Evolutionary conservation across 2,888 invertebrate species (phyloP).

Genomic region (Drosophila suboccidentalis): DNA sequence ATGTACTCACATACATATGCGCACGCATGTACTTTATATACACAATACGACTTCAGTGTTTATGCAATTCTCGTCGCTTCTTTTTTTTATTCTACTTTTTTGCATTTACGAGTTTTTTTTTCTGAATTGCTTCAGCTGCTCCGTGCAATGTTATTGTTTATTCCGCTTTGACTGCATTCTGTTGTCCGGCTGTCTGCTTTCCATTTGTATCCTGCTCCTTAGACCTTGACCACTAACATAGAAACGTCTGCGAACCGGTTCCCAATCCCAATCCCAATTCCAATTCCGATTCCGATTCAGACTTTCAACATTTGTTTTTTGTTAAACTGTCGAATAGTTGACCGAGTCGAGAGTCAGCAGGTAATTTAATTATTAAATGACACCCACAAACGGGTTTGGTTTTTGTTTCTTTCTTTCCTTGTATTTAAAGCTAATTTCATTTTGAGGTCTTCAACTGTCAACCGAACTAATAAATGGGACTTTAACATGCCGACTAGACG

Average conservation of each 20-base stretch:
- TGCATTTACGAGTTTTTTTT: too few species aligned
- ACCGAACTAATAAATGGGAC: conserved; percentile 52
- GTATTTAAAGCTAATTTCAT: conserved; percentile 31
- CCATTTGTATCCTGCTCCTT: conserved; percentile 80
- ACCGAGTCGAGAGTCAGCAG: conserved; percentile 35
- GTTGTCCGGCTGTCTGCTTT: conserved; percentile 21
- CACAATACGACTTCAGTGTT: conserved; percentile 51
- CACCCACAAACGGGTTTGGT: conserved; percentile 57
- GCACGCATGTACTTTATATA: conserved; percentile 21
- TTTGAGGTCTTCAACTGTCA: conserved; percentile 57
- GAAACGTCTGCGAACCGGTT: conserved; percentile 65
- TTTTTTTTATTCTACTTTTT: too few species aligned
- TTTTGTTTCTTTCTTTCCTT: conserved; percentile 3
- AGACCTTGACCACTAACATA: conserved; percentile 86
- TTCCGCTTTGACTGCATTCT: conserved; percentile 66
- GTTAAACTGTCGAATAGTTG: conserved; percentile 36
- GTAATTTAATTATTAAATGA: conserved; percentile 60
- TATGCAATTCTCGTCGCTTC: conserved; percentile 60
- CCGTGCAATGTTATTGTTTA: conserved; percentile 67
- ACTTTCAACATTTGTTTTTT: conserved; percentile 20
- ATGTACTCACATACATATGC: conserved; percentile 14
- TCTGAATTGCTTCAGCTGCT: conserved; percentile 42
- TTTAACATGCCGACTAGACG: conserved; percentile 42
- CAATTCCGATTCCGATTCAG: conserved; percentile 6
- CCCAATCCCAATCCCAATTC: conserved; percentile 15